Evolutionary conservation across 2,113 vertebrate genomes (phyloP).

Genomic region (Pristiophorus japonicus): DNA sequence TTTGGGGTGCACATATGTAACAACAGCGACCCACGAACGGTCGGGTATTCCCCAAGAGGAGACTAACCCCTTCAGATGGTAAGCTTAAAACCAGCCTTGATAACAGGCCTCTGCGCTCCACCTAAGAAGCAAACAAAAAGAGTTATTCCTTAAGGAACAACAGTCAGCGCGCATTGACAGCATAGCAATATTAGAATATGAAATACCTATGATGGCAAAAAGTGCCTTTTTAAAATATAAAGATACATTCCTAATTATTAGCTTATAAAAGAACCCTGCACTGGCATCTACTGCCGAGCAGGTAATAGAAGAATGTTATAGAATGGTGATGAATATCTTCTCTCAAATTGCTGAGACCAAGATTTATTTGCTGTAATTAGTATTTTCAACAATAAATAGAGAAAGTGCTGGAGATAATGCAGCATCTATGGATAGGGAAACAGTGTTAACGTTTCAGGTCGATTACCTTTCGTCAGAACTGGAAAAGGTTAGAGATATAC

Average conservation of each 20-base stretch:
- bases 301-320: background rate
- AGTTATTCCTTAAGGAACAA: background rate
- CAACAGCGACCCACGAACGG: slow-evolving; percentile 53
- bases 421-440: background rate
- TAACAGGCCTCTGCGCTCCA: slow-evolving; percentile 29
- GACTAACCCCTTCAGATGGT: slow-evolving; percentile 48
- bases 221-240: background rate
- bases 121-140: slow-evolving; percentile 5
- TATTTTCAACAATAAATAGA: too few relatives aligned
- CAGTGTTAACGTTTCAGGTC: background rate
- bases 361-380: background rate
- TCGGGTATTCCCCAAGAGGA: slow-evolving; percentile 53
- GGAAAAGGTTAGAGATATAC: background rate
- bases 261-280: background rate
- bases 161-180: background rate
- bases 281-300: background rate
- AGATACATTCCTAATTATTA: background rate
- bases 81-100: background rate
- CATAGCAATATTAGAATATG: background rate
- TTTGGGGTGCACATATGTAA: slow-evolving; percentile 58
- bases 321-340: background rate
- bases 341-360: background rate
- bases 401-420: too few relatives aligned
- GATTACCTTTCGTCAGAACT: background rate
- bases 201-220: too few relatives aligned